Evolutionary conservation across 2,797 vertebrate species (phyloP), one percentile per base, ranked within the genome.

Genomic region (Mareca penelope): DNA sequence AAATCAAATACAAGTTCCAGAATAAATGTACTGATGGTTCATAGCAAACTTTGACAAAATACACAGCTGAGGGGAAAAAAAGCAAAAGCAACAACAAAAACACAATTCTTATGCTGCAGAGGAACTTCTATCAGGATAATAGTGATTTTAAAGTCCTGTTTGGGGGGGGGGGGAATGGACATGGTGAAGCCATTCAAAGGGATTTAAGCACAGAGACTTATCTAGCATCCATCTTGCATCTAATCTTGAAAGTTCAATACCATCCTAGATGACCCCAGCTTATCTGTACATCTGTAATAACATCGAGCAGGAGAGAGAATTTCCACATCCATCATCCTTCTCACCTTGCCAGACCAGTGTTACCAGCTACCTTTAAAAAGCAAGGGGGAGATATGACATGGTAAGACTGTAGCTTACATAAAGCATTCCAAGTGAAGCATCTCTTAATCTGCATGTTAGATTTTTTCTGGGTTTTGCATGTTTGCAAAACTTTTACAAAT

Each of bases 121-220:
- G 8, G 15, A 72, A 69, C 53, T 40, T 61, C 46, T 48, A 57
- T 3, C 6, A 10, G 16, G 63, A n/a, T 2, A 64, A 10, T 37
- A 31, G 11, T 29, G 52, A 13, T 13, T 42, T 53, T 39, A 7
- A 7, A 65, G 19, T 69, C 40, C 6, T 2, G 9, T 16, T 57
- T 50, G 22, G 3, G 9, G 12, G 29, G 2, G 28, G 2, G 10
- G 9, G 39, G 39, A 12, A 39, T 13, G 39, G 5, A 1, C 12
- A 6, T 52, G 24, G 4, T 48, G 15, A 77, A 57, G 23, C 19
- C 23, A 39, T 15, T 31, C 8, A 53, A 80, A 65, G 10, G 8
- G 7, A 59, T 85, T 81, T 68, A 52, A 33, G 31, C 29, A 46
- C 4, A 64, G 17, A 42, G 31, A 42, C 4, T 35, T 72, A 48